Conservation (phyloP, 2,113 vertebrate species). For the Chroicocephalus ridibundus region DNA sequence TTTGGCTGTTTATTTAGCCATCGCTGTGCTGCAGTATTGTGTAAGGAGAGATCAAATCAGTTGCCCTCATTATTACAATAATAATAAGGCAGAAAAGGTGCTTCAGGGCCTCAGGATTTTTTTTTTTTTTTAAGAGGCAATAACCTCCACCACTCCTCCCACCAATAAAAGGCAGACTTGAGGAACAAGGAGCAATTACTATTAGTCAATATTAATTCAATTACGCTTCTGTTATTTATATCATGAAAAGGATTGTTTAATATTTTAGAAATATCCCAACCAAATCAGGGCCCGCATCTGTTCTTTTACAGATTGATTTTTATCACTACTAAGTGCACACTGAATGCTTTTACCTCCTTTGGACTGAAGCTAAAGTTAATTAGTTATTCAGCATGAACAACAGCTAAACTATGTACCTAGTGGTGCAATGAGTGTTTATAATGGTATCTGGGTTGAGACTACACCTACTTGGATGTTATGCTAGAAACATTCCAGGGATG, state of each 20-base stretch:
- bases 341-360: constrained; percentile 5
- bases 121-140: constrained; percentile 65
- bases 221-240: constrained; percentile 74
- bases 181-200: constrained; percentile 79
- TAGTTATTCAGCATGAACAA: constrained; percentile 26
- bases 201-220: constrained; percentile 82
- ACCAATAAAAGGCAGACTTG: constrained; percentile 52
- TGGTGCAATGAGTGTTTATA: neutral
- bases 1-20: constrained; percentile 91
- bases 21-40: constrained; percentile 84
- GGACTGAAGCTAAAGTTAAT: constrained; percentile 21
- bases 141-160: constrained; percentile 67
- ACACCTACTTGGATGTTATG: neutral
- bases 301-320: constrained; percentile 28
- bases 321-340: constrained; percentile 1
- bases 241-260: constrained; percentile 56
- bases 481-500: neutral
- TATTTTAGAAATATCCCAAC: constrained; percentile 49
- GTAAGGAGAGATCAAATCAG: constrained; percentile 92
- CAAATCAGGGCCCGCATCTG: neutral
- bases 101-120: constrained; percentile 72
- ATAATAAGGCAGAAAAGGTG: constrained; percentile 88
- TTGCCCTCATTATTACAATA: constrained; percentile 91
- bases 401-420: neutral
- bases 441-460: neutral